Evolutionary conservation across 2,113 vertebrate species (phyloP), one percentile per base, ranked within the genome.

Genomic region (Galemys pyrenaicus): DNA sequence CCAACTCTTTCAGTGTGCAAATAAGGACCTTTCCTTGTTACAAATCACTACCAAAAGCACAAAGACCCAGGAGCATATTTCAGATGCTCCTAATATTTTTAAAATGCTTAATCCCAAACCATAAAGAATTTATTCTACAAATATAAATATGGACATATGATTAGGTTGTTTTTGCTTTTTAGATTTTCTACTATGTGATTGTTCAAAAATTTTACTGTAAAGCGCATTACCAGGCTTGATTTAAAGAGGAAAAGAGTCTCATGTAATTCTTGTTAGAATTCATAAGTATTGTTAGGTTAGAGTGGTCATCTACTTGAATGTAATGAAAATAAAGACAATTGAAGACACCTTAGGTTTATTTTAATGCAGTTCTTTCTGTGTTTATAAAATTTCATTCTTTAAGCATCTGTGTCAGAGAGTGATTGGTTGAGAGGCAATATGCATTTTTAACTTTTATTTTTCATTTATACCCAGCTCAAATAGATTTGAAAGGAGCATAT

Each of bases 341-440:
- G 1, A 26, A 26, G 78, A 30, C 24, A 64, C 10, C 56, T 87
- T 64, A 75, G 8, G 19, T 70, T 92, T 64, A 54, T 35, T 67
- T 74, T 19, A 81, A 41, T 17, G 4, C 0, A 74, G 4, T 22
- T 49, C 73, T 54, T 77, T 46, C 82, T 64, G 6, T 22, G 39
- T 83, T 35, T 87, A 44, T 67, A 74, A 74, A 92, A 78, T 60
- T 74, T 93, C 58, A 39, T 91, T 73, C 39, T 90, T 79, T 60
- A 73, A 94, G 49, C 56, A n/a, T 73, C 37, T 49, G 0, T n/a
- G 10, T 22, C 6, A 94, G 20, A 22, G 26, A 83, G 8, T 77
- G 51, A 86, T 79, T 85, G 94, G 60, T 73, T n/a, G 15, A 89
- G 2, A 87, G 26, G 28, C 20, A 44, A 54, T 64, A 49, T 39